Evolutionary conservation across 2,888 invertebrate genomes (phyloP).

Genomic region (Chymomyza caudatula): DNA sequence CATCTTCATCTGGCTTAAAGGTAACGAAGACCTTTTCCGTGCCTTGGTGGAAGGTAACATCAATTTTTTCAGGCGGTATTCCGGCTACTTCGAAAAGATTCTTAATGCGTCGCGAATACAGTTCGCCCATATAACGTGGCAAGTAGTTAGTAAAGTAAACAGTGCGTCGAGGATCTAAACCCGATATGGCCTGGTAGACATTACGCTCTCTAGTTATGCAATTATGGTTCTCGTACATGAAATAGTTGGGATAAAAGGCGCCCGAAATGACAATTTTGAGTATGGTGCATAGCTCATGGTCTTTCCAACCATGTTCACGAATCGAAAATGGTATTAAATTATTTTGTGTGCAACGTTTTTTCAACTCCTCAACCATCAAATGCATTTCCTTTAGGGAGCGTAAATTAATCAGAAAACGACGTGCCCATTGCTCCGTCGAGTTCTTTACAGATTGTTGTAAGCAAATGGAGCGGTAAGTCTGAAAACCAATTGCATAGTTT

Average conservation of each 20-base stretch:
- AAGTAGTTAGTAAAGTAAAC: conserved; percentile 84
- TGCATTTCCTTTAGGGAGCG: conserved; percentile 86
- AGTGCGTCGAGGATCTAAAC: conserved; percentile 87
- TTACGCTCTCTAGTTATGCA: conserved; percentile 82
- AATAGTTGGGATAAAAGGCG: conserved; percentile 96
- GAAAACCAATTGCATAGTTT: conserved; percentile 6
- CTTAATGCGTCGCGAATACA: conserved; percentile 84
- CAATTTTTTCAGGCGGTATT: conserved; percentile 75
- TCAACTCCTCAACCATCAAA: conserved; percentile 85
- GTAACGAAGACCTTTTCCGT: conserved; percentile 84
- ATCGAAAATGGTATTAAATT: conserved; percentile 79
- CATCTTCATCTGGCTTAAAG: conserved; percentile 80
- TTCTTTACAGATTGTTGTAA: conserved; percentile 80
- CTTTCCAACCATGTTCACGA: conserved; percentile 66
- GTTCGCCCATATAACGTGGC: conserved; percentile 82
- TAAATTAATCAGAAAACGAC: conserved; percentile 84
- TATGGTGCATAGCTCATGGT: conserved; percentile 81
- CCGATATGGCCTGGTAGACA: conserved; percentile 83
- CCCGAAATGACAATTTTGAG: conserved; percentile 81
- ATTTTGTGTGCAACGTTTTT: conserved; percentile 80
- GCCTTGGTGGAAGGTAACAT: conserved; percentile 77
- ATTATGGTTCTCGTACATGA: conserved; percentile 80
- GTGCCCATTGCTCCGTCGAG: conserved; percentile 83
- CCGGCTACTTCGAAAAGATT: conserved; percentile 79
- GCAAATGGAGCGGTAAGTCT: conserved; percentile 85